Evolutionary conservation across 2,113 vertebrate genomes (phyloP), one percentile per base, ranked within the genome.

Genomic region (Anser brachyrhynchus): DNA sequence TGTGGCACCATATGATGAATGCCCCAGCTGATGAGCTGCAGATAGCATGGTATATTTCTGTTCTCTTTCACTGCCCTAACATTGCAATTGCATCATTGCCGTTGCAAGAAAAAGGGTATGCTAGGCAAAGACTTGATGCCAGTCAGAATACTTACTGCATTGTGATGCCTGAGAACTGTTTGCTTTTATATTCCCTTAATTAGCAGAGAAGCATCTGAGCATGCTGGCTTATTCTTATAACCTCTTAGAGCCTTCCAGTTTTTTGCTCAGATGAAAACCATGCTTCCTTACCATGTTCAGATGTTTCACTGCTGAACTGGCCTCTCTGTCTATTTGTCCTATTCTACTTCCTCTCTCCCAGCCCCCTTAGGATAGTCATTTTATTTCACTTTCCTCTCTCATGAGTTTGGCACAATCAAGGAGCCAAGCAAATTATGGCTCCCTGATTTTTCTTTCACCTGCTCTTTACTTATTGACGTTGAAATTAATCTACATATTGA

Each of bases 331-430:
- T 79, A 4, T 73, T 86, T 93, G 59, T 93, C 79, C 85, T 94
- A 64, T n/a, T 73, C 26, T 95, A 81, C 21, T n/a, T 31, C 12
- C 18, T 66, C 33, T 65, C 37, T n/a, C 37, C 31, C 23, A 54
- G 90, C 75, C 76, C 87, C 65, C 49, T 90, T 61, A 35, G 6
- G 33, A 28, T 57, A 71, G 65, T n/a, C 61, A 86, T 76, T 93
- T 78, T 66, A 61, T 74, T 96, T 91, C 15, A 33, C 80, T 94
- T 93, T 84, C 35, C n/a, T 92, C 66, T 79, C 57, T 65, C 43
- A 2, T 9, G 75, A 92, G 13, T 84, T 96, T 77, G 65, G 49
- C 49, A 23, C 49, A 51, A 25, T 51, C 49, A 51, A 25, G 23
- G 49, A 51, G 22, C 22, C 49, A 51, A 51, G 21, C 49, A 51